Base-by-base conservation (phyloP, 2,797 vertebrate species). In the Sarcophilus harrisii region DNA sequence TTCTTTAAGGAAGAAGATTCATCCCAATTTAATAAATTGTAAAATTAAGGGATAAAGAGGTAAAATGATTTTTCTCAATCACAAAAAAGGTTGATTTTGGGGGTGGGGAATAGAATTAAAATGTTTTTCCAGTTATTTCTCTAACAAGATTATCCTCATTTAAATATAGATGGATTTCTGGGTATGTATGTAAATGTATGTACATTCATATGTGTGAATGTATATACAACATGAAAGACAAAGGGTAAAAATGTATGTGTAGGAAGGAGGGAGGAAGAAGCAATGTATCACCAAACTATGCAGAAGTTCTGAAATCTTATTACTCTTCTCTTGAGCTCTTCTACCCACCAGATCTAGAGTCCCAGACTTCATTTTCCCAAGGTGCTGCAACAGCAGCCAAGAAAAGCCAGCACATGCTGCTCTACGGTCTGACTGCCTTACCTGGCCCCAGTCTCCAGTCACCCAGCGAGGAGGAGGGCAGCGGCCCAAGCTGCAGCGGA, bases 391-490 rank as follows among this genome's bases (percentile, higher is more conserved):
- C 30, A 94, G 58, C 1, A 97, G 57, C 30, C 95, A 57, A 12
- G 57, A 89, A 93, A 87, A 52, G 28, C 27, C 18, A 92, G 21
- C 28, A 57, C 58, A 58, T 62, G 3, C 1, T 89, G 38, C 24
- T 58, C 58, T 90, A 52, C 3, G 14, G 55, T 49, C 30, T 87
- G 45, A 14, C 28, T 3, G 5, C 95, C 96, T 97, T 98, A 99
- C 99, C 99, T 99, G 99, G 97, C 99, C 99, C 99, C 99, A 99
- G 98, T 99, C 99, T 95, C 99, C 99, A 55, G 99, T 99, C 98
- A 99, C 99, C 99, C 99, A 99, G 96, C 99, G 99, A 90, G 99
- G 99, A 96, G 99, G 99, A 45, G 99, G 99, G 97, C 99, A 99
- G 92, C 99, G 99, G 4, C 99, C 99, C 38, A 99, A 98, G 93